Evolutionary conservation across 2,888 invertebrate genomes (phyloP).

Genomic region (Sinotaia quadrata): DNA sequence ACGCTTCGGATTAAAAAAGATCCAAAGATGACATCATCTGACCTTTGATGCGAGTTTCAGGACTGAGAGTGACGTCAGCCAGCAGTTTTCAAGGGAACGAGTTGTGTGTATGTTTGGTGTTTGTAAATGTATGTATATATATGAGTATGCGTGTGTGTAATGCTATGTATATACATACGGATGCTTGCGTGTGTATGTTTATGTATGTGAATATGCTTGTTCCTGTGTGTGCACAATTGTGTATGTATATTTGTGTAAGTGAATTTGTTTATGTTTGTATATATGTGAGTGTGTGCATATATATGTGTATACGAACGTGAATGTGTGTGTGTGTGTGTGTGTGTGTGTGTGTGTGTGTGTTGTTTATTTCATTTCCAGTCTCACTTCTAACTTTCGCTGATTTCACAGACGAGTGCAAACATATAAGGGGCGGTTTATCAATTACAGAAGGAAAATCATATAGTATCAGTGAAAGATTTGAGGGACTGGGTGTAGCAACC

Average conservation of each 20-base stretch:
- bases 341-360: background rate
- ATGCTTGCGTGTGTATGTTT: too few species aligned
- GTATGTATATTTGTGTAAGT: slow-evolving; percentile 11
- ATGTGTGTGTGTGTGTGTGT: slow-evolving; percentile 17
- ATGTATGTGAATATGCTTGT: too few species aligned
- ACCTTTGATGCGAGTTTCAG: background rate
- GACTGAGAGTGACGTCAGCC: background rate
- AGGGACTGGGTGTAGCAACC: background rate
- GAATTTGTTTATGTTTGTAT: slow-evolving; percentile 4
- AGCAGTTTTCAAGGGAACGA: background rate
- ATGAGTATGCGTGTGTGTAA: too few species aligned
- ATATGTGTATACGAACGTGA: slow-evolving; percentile 4
- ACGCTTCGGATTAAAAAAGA: background rate
- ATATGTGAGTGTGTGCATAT: slow-evolving; percentile 1
- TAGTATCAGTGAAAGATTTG: background rate
- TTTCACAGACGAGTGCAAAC: too few species aligned
- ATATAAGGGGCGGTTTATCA: too few species aligned
- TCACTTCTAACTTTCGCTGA: too few species aligned
- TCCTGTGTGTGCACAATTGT: slow-evolving; percentile 11
- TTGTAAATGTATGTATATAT: too few species aligned
- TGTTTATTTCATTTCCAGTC: too few species aligned
- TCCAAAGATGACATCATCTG: background rate
- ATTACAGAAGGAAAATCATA: too few species aligned
- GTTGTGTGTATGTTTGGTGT: too few species aligned
- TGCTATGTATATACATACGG: too few species aligned